Evolutionary conservation across 2,888 invertebrate species (phyloP), one percentile per base, ranked within the genome.

Genomic region (Periphyllus acericola): DNA sequence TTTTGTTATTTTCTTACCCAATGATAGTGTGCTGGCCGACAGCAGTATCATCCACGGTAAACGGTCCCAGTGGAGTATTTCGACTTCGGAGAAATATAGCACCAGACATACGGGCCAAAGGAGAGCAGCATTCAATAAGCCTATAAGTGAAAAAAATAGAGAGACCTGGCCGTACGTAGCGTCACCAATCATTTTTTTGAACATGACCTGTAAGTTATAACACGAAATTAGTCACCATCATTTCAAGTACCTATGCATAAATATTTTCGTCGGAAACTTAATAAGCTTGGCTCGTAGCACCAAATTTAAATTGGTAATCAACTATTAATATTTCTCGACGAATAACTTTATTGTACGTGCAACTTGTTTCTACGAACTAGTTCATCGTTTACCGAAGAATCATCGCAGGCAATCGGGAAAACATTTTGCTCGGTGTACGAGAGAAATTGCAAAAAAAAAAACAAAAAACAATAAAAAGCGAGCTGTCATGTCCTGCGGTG

Each of bases 141-240:
- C 98, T 90, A 99, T 94, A 55, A 97, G 94, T 0, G 97, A 96
- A 93, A 98, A 98, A 92, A 98, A 98, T 90, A 99, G 92, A 3
- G 98, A 97, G 87, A 98, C 95, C 92, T 98, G 97, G 8, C 97
- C 98, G 89, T 96, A 95, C 89, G 96, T 96, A 89, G 98, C 97
- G 91, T 97, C 97, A 25, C 98, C 98, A 92, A 98, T 96, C 90
- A 98, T 95, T 92, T 97, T 97, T 91, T 97, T 96, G 92, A 98
- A 98, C 91, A 98, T 94, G 90, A 99, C 98, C 97, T 98, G 91
- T 14, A 68, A 68, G 14, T 46, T 46, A 46, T 46, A 46, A 25
- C 25, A 34, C 3, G 32, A 46, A 46, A 46, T 46, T 0, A 29
- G n/a, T 21, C 25, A n/a, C 5, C n/a, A 34, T n/a, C n/a, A 60